phyloP scores from a whole-genome alignment of 2,113 vertebrate species.

The Cavia porcellus region DNA sequence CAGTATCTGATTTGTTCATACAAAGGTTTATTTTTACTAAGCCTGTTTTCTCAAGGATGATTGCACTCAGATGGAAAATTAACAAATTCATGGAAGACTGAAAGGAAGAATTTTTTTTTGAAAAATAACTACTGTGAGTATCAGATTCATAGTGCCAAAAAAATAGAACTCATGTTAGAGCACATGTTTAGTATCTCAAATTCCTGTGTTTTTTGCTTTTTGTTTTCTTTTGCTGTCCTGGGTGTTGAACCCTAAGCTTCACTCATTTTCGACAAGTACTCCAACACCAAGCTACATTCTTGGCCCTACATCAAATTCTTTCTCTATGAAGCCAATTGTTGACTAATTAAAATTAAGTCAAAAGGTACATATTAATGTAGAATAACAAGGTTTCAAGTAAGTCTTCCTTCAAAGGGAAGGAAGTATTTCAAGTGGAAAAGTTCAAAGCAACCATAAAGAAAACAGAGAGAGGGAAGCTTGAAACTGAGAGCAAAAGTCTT shows the following conservation, averaged over 20 bases:
- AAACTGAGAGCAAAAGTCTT: not conserved
- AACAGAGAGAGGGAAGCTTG: not conserved
- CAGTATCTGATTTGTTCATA: not conserved
- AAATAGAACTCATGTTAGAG: not conserved
- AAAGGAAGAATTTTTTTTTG: not conserved
- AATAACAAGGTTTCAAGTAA: slow-evolving; percentile 8
- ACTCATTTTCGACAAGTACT: not conserved
- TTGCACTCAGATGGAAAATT: not conserved
- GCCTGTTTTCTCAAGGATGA: slow-evolving; percentile 27
- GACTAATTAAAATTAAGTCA: not conserved
- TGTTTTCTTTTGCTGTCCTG: not conserved
- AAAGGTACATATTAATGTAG: not conserved
- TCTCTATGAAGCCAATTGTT: not conserved
- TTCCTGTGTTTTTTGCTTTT: not conserved
- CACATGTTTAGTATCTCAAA: not conserved
- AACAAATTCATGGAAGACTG: not conserved
- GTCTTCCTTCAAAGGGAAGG: not conserved
- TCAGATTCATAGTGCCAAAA: not conserved
- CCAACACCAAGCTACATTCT: not conserved
- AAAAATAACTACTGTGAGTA: not conserved
- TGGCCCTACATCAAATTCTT: not conserved
- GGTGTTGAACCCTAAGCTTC: not conserved
- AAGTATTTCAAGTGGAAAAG: not conserved
- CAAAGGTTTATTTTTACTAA: not conserved
- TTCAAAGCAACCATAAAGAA: not conserved